Base-by-base conservation (phyloP, 2,113 vertebrate genomes). In the Murina feae region DNA sequence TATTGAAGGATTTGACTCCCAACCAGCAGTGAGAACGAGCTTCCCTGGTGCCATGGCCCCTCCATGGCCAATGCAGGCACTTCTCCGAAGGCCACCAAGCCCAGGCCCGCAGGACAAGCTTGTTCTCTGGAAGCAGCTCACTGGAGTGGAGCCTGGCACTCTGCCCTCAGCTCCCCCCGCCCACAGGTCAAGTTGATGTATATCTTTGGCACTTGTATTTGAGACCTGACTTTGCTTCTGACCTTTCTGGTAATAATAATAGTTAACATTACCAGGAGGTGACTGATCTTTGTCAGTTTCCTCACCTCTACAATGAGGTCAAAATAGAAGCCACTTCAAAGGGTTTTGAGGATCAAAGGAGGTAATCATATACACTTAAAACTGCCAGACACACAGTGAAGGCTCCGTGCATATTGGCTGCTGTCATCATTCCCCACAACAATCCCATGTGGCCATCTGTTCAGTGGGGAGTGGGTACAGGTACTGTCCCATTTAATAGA, bases 341-440 rank as follows among this genome's bases (percentile, higher is more conserved):
- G 39, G 25, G 32, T 28, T 14, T 17, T 16, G 23, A 55, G 69
- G 23, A 23, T 35, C 44, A 47, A 32, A 81, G 47, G 53, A 76
- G 39, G 55, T 0, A 9, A 32, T 7, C 39, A 35, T 0, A 3
- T 23, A 39, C 74, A 60, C 30, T 17, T 21, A 49, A 37, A 74
- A 55, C 10, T 18, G 8, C 12, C 25, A 14, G 37, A 49, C 35
- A 28, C 58, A n/a, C 3, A 4, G 47, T 1, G 17, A 37, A n/a
- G 65, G 28, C 13, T 28, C 42, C 2, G 0, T 18, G 16, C 18
- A 2, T 13, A 1, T 0, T 4, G 18, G 35, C 47, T 47, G 51
- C n/a, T 16, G 9, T 28, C 12, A 32, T 55, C 53, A 3, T 23
- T 76, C 17, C 55, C 28, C 20, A 28, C 30, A 66, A 4, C 37